Evolutionary conservation across 1,140 invertebrate species (phyloP).

Genomic region (Diachasma alloeum): DNA sequence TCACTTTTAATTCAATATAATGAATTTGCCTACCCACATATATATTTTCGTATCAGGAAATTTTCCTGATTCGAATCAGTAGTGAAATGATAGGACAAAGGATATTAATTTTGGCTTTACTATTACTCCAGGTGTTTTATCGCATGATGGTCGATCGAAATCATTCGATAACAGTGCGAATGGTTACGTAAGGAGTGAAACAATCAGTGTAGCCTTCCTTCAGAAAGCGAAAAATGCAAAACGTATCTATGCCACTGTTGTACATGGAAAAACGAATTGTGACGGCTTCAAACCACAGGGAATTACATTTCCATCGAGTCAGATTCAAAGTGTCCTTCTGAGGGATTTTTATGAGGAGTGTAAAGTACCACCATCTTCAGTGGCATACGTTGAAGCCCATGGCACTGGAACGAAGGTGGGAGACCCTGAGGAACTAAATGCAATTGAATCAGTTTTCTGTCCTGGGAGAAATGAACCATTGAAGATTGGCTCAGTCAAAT

Average conservation of each 20-base stretch:
- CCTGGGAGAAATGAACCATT: conserved; percentile 74
- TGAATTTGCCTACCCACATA: no score
- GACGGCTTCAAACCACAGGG: conserved; percentile 87
- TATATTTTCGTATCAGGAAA: no score
- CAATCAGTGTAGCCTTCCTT: conserved; percentile 79
- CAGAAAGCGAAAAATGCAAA: conserved; percentile 84
- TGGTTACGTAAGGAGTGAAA: conserved; percentile 80
- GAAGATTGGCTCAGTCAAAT: conserved; percentile 89
- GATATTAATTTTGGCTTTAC: not conserved
- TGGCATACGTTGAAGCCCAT: conserved; percentile 91
- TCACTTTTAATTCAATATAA: no score
- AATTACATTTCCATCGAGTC: conserved; percentile 90
- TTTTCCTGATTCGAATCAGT: no score
- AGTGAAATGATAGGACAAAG: no score
- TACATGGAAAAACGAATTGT: conserved; percentile 77
- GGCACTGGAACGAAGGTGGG: conserved; percentile 85
- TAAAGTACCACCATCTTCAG: conserved; percentile 72
- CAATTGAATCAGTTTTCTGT: conserved; percentile 85
- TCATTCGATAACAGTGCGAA: conserved; percentile 86
- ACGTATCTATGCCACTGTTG: conserved; percentile 76
- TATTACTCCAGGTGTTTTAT: conserved; percentile 78
- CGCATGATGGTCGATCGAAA: conserved; percentile 85
- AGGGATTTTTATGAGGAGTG: conserved; percentile 89
- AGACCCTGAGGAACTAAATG: conserved; percentile 88
- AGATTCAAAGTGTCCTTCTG: conserved; percentile 81